These are phyloP conservation scores for Adineta ricciae DNA, from an alignment of 2,888 invertebrate genomes.

Conservation along the genomic window DNA sequence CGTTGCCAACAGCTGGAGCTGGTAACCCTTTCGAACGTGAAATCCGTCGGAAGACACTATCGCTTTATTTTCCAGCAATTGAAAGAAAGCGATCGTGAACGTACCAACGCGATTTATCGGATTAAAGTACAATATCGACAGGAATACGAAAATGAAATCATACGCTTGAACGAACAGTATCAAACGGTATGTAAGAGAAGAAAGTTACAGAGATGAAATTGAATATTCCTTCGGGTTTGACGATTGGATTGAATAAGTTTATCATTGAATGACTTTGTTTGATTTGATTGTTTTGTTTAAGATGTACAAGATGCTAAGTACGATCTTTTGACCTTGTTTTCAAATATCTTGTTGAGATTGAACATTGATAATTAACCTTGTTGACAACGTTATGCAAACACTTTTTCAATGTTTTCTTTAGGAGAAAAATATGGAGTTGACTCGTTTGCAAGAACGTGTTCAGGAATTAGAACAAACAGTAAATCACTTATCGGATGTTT, in stretches of 20 bases:
- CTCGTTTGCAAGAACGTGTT: not conserved
- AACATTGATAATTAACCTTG: not conserved
- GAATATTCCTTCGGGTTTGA: too few relatives aligned
- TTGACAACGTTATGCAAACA: not conserved
- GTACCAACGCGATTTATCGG: not conserved
- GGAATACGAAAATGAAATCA: constrained; percentile 8
- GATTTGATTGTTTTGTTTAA: not conserved
- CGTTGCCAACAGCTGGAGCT: not conserved
- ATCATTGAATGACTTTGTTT: not conserved
- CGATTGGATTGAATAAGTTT: too few relatives aligned
- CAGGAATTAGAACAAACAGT: constrained; percentile 1
- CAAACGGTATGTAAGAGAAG: not conserved
- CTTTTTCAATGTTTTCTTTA: not conserved
- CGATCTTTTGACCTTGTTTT: not conserved
- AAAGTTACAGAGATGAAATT: too few relatives aligned
- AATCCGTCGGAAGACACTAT: too few relatives aligned
- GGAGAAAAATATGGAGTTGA: not conserved
- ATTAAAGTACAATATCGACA: not conserved
- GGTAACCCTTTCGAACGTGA: too few relatives aligned
- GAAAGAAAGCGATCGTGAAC: constrained; percentile 14
- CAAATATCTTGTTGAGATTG: not conserved
- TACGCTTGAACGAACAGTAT: not conserved
- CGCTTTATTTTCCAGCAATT: too few relatives aligned
- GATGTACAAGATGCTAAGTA: not conserved
- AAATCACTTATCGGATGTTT: not conserved